phyloP scores from a whole-genome alignment of 1,140 invertebrate genomes.

The Megalopta genalis region DNA sequence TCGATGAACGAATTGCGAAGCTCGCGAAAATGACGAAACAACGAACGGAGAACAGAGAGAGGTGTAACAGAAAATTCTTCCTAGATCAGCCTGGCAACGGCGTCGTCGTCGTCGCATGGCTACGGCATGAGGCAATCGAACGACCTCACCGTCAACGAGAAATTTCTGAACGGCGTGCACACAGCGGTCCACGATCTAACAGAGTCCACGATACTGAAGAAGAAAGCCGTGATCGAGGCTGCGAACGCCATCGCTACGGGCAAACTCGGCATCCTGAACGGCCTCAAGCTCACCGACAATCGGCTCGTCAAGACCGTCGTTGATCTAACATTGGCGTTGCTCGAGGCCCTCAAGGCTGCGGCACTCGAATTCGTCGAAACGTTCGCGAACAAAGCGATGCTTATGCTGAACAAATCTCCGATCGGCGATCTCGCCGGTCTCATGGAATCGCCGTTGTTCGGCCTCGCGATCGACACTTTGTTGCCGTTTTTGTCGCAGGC shows the following conservation, averaged over 20 bases:
- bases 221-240: not conserved
- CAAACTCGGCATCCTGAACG: not conserved
- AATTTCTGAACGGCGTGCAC: not conserved
- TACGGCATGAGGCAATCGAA: not conserved
- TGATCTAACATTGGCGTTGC: not conserved
- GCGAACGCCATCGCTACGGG: not conserved
- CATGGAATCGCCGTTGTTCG: not conserved
- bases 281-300: not conserved
- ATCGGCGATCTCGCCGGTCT: not conserved
- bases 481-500: not conserved
- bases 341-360: not conserved
- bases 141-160: not conserved
- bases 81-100: constrained; percentile 21
- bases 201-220: not conserved
- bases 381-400: not conserved
- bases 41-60: not conserved
- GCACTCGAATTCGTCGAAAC: not conserved
- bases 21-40: not conserved
- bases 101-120: not conserved
- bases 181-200: not conserved
- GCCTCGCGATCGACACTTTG: not conserved
- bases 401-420: not conserved
- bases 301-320: not conserved
- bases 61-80: not conserved
- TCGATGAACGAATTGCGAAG: no score